Base-by-base conservation (phyloP, 2,113 vertebrate genomes). In the Podilymbus podiceps region DNA sequence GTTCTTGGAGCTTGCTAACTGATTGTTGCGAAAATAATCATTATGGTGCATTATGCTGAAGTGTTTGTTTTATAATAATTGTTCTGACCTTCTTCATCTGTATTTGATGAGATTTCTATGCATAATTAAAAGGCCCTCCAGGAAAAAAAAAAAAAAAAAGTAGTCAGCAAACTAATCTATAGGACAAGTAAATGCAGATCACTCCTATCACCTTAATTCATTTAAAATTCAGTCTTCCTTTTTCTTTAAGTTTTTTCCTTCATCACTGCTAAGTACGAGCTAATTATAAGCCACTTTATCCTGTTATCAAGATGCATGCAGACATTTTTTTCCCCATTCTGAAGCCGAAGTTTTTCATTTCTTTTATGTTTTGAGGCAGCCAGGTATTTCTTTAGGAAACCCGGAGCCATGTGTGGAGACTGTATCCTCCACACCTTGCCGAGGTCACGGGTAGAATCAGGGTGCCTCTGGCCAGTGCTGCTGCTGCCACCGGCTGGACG, bases 61-160 rank as follows among this genome's bases (percentile, higher is more conserved):
- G 93, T 87, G 94, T 96, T 96, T 96, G 94, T 87, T 95, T 92
- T 88, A 50, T 69, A 69, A 86, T 94, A 92, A 97, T 95, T 95
- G 92, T 87, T 88, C 89, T 96, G 90, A 94, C 97, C 94, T 97
- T 89, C 95, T 92, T 93, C 92, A 82, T 71, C 78, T 81, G 91
- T 56, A 64, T 56, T 83, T 96, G 94, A 96, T 94, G 92, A 95
- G 94, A 62, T 87, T 89, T 76, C 77, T 62, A 33, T 73, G 88
- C 75, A 53, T 89, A 96, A 97, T 97, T 96, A 89, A 96, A 95
- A 87, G 74, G 69, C 66, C 92, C 93, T 96, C 49, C 30, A 92
- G 80, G 88, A 81, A 69, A 73, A 73, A 73, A 62, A 53, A n/a
- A n/a, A 67, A 50, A 64, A 85, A 66, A 52, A 73, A 56, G 19